phyloP scores from a whole-genome alignment of 1,140 invertebrate species.

The Ganaspis sp. region DNA sequence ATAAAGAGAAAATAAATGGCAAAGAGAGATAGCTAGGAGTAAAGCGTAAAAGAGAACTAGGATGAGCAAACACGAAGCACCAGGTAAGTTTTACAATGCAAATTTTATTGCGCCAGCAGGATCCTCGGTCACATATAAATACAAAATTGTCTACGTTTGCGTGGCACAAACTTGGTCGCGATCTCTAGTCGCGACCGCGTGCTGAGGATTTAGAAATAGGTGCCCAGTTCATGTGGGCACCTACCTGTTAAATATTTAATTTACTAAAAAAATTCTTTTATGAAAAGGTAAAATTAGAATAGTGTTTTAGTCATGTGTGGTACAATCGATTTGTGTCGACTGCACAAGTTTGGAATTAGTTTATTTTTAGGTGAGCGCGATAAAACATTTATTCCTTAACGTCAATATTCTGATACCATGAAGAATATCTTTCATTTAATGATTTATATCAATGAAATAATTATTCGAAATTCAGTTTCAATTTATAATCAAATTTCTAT shows the following conservation, averaged over 20 bases:
- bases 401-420: too few relatives aligned
- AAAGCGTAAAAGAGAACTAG: conserved; percentile 40
- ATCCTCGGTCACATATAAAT: conserved; percentile 44
- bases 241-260: conserved; percentile 46
- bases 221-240: conserved; percentile 29
- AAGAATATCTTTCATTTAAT: too few relatives aligned
- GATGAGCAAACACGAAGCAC: conserved; percentile 35
- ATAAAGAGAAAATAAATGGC: not conserved
- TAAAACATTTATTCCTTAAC: too few relatives aligned
- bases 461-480: too few relatives aligned
- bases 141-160: conserved; percentile 32
- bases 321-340: too few relatives aligned
- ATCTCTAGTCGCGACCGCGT: conserved; percentile 13
- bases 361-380: too few relatives aligned
- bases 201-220: not conserved
- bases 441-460: too few relatives aligned
- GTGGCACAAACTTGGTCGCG: not conserved
- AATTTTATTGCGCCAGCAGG: conserved; percentile 52
- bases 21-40: not conserved
- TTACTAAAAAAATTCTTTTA: conserved; percentile 54
- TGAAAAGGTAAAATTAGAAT: too few relatives aligned
- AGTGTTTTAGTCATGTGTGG: too few relatives aligned
- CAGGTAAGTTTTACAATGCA: conserved; percentile 55
- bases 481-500: too few relatives aligned
- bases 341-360: too few relatives aligned